Evolutionary conservation across 2,113 vertebrate genomes (phyloP), one percentile per base, ranked within the genome.

Genomic region (Rhynchomys soricoides): DNA sequence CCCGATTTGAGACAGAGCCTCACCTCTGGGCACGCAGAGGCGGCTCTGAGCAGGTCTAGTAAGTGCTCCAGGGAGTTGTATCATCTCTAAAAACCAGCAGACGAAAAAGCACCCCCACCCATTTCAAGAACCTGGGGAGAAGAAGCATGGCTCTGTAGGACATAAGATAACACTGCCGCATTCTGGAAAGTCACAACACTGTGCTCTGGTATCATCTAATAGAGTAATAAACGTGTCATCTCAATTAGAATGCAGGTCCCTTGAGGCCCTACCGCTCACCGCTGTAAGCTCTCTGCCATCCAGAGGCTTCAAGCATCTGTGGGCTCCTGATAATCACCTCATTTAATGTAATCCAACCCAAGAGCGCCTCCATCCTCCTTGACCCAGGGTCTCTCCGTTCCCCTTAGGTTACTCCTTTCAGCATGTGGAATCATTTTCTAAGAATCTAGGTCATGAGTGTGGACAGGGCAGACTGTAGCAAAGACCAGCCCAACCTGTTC

Each of bases 361-460:
- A 71, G 66, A 93, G 78, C 0, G 4, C 57, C 81, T 64, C 81
- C 62, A 34, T 57, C 37, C 48, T 87, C 73, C 68, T 70, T n/a
- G 43, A 75, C 62, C 48, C 73, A 94, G 90, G 66, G 68, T 59
- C 74, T 74, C 77, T 78, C 24, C 21, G 29, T 62, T 83, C 48
- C 70, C 88, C 86, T 19, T 24, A 66, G 43, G 34, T 34, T 68
- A 57, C 37, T 95, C 83, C 86, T 92, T 64, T 92, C 50, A 75
- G 15, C 26, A 3, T 17, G 57, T 40, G 26, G 9, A 21, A 34
- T 89, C 48, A 19, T 50, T 73, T 91, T 86, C 78, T 83, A 94
- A 86, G 22, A 50, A 66, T 45, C 26, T 26, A 66, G 19, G 48
- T 8, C 22, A 16, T 19, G 48, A 2, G 1, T 19, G 62, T 5